Percentiles rank a stretch among this genome's conserved stretches.
Evolutionary conservation across 2,113 vertebrate genomes (phyloP).

Genomic region (Nyctereutes procyonoides): DNA sequence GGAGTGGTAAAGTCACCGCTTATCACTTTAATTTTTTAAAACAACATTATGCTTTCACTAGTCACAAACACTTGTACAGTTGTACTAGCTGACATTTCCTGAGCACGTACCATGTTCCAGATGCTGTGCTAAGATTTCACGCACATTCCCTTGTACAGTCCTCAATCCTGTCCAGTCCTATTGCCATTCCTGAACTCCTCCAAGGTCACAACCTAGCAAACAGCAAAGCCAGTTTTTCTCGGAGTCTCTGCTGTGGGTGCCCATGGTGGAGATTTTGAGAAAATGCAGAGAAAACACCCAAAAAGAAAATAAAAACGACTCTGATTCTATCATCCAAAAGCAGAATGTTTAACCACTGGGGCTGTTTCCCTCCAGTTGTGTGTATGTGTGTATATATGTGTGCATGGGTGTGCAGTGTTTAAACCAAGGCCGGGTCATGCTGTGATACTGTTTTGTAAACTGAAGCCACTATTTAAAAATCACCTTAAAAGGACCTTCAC

Average conservation of each 20-base stretch:
- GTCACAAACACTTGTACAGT: background rate
- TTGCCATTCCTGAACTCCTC: background rate
- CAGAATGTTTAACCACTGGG: background rate
- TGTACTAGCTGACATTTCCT: background rate
- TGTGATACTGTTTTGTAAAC: constrained; percentile 46
- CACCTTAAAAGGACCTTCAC: constrained; percentile 74
- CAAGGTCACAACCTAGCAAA: background rate
- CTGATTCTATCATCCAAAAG: background rate
- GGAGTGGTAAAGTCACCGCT: background rate
- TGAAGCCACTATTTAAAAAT: constrained; percentile 53
- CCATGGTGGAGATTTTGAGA: background rate
- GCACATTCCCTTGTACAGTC: background rate
- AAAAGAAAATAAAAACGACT: background rate
- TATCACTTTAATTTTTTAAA: background rate
- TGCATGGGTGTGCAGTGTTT: background rate
- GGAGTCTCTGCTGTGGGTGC: background rate
- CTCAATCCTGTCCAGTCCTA: background rate
- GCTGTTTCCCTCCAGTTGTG: background rate
- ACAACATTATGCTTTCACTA: background rate
- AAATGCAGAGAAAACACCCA: background rate
- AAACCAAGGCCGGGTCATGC: background rate
- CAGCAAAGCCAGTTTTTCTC: background rate
- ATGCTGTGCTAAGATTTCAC: background rate
- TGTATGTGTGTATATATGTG: rapidly evolving
- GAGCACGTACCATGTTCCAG: rapidly evolving